Base-by-base conservation (phyloP, 2,888 invertebrate species). In the Pomacea canaliculata region DNA sequence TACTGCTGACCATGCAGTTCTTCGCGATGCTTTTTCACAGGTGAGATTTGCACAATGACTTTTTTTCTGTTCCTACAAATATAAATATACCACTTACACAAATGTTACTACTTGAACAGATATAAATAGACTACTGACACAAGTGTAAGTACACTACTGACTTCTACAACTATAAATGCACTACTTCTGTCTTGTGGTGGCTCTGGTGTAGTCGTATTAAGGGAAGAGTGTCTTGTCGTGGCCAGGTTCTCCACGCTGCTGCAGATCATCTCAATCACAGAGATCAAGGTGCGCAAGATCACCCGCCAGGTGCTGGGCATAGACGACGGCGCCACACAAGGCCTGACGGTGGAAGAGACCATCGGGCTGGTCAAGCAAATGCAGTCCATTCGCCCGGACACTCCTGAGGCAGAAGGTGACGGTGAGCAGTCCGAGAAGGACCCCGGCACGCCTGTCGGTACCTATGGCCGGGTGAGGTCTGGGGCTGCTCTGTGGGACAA, bases 1-100 rank as follows among this genome's bases (percentile, higher is more conserved):
- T 97, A 86, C 97, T 99, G 92, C 93, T 99, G 92, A 93, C 97
- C 56, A 96, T 98, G 86, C 98, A 99, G 92, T 98, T 99, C 92
- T 93, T 95, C 74, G 98, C 97, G 84, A 99, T 98, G 98, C 93
- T 99, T 93, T 96, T 98, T 94, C 98, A 99, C 95, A 94, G 80
- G 74, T 73, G 48, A 71, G 71, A 23, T n/a, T 63, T 63, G 5
- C 19, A 23, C 16, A 63, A 13, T 56, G 51, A 13, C 8, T 56
- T 37, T 37, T 1, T 5, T 37, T 37, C 37, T 5, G 4, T 37
- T 37, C 37, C 37, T 37, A 37, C 37, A 5, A 5, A 37, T 37
- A 37, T 37, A 37, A 37, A 37, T 37, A 37, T 37, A 37, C 37
- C 4, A 37, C 37, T 37, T 37, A 37, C 37, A 37, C 37, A 37